Percentiles rank a stretch among this genome's conserved stretches.
Evolutionary conservation across 2,797 vertebrate genomes (phyloP).

Genomic region (Steatocranus sp.): DNA sequence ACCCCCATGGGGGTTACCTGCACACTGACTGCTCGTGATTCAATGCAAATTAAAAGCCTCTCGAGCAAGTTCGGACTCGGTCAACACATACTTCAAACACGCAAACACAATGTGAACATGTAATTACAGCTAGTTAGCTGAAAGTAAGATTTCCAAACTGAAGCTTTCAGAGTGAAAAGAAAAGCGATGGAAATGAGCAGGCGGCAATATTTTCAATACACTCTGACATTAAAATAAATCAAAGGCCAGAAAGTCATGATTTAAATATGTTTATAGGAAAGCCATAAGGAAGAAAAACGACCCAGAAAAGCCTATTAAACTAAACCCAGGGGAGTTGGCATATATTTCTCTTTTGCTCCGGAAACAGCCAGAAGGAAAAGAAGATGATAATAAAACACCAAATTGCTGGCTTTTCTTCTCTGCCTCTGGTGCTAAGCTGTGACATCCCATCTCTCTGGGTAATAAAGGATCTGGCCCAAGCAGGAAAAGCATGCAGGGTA

Average conservation of each 20-base stretch:
- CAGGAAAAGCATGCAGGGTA: constrained; percentile 63
- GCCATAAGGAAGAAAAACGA: background rate
- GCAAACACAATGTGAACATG: background rate
- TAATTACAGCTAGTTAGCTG: background rate
- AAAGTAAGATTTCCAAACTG: background rate
- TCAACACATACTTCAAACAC: background rate
- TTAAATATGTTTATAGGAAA: constrained; percentile 3
- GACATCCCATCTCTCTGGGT: constrained; percentile 63
- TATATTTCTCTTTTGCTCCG: background rate
- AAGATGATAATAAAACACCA: constrained; percentile 45
- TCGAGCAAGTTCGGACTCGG: background rate
- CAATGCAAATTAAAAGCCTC: constrained; percentile 26
- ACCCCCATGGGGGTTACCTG: constrained; percentile 62
- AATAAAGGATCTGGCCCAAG: constrained; percentile 68
- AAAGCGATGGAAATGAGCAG: constrained; percentile 7
- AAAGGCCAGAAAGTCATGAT: constrained; percentile 32
- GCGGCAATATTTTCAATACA: constrained; percentile 6
- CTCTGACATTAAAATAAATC: constrained; percentile 11
- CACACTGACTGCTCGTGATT: constrained; percentile 39
- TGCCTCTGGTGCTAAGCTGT: constrained; percentile 56
- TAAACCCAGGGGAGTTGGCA: background rate
- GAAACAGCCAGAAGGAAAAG: background rate
- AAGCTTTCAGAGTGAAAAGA: background rate
- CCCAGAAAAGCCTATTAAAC: background rate
- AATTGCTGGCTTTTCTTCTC: constrained; percentile 49